These are phyloP conservation scores for Lasioglossum albipes DNA, from an alignment of 1,140 invertebrate species.

Conservation along the genomic window DNA sequence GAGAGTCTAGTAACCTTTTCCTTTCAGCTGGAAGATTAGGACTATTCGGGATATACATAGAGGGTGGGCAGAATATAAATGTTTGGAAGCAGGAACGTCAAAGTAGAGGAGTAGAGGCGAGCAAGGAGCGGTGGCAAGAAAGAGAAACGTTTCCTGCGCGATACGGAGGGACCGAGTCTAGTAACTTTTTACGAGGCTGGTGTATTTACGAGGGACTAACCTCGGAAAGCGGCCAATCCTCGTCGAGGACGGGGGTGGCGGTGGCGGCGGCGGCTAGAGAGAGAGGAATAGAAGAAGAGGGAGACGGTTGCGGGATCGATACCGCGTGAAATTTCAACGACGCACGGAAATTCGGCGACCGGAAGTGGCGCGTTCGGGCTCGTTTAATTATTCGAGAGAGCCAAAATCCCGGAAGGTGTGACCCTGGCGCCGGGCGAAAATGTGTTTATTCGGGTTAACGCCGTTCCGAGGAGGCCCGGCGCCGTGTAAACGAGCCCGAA, in stretches of 20 bases:
- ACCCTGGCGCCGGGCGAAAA: constrained; percentile 39
- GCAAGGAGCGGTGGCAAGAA: background rate
- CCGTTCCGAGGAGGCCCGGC: constrained; percentile 61
- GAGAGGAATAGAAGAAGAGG: no score
- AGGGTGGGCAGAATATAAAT: no score
- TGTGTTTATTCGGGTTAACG: constrained; percentile 78
- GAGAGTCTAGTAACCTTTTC: no score
- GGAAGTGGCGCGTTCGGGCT: constrained; percentile 17
- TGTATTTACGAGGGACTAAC: background rate
- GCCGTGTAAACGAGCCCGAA: constrained; percentile 51
- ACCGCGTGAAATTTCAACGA: constrained; percentile 3
- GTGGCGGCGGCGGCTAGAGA: no score
- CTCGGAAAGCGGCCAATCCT: background rate
- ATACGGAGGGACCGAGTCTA: no score
- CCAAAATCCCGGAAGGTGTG: constrained; percentile 49
- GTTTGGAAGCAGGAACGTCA: no score
- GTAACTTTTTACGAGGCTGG: no score
- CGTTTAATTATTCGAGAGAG: constrained; percentile 46
- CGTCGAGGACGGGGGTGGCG: no score
- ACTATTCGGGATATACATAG: no score
- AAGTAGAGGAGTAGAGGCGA: no score
- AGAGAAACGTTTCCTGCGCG: no score
- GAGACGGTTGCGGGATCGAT: background rate
- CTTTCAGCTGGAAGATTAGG: no score
- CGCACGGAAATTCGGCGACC: constrained; percentile 31